These are phyloP conservation scores for Drosophila chauvacae DNA, from an alignment of 1,140 invertebrate species.

Conservation along the genomic window DNA sequence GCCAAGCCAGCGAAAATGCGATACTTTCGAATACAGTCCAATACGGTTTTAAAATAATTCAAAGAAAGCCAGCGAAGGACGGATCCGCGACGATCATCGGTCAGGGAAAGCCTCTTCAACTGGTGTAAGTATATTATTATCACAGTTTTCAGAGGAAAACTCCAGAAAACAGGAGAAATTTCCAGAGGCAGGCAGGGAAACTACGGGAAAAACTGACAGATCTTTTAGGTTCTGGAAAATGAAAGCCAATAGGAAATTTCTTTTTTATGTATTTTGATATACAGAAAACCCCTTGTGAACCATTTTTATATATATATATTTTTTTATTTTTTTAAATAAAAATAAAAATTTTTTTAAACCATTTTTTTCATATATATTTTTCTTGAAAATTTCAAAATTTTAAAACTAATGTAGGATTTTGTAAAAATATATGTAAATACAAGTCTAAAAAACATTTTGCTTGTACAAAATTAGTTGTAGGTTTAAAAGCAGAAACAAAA, in stretches of 20 bases:
- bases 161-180: background rate
- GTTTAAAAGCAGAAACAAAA: no score
- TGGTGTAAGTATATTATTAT: conserved; percentile 61
- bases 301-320: background rate
- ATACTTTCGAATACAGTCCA: conserved; percentile 69
- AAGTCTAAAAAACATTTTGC: no score
- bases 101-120: conserved; percentile 43
- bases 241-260: background rate
- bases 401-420: no score
- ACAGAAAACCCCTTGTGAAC: no score
- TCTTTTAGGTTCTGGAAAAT: background rate
- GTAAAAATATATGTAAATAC: no score
- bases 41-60: conserved; percentile 50
- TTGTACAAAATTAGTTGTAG: no score
- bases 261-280: background rate
- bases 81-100: conserved; percentile 32
- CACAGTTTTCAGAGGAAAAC: background rate
- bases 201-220: background rate
- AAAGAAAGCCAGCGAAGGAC: conserved; percentile 28
- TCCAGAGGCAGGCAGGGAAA: conserved; percentile 14
- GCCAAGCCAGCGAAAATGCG: conserved; percentile 37
- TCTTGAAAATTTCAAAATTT: no score
- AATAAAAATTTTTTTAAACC: no score
- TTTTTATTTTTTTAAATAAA: no score
- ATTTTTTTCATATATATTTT: no score